phyloP scores from a whole-genome alignment of 2,888 invertebrate species.

The Chrysomela aeneicollis region DNA sequence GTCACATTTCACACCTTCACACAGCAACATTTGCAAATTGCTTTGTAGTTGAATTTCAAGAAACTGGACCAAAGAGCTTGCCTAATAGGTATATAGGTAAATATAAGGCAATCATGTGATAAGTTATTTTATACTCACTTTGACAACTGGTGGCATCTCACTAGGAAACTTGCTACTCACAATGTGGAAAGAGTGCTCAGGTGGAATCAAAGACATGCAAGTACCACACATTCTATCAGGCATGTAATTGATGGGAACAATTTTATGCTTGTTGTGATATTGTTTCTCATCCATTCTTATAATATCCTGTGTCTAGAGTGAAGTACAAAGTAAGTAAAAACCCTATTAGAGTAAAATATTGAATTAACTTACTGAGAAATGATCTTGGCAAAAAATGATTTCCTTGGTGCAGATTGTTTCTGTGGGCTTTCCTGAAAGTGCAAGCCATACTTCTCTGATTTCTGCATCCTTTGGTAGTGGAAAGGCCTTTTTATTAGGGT shows the following conservation, averaged over 20 bases:
- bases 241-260: slow-evolving; percentile 7
- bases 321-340: background rate
- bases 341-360: background rate
- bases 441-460: slow-evolving; percentile 14
- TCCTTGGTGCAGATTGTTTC: background rate
- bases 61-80: too few species aligned
- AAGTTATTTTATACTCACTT: slow-evolving; percentile 16
- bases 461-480: background rate
- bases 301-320: slow-evolving; percentile 7
- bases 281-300: background rate
- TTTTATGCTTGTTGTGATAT: background rate
- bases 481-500: background rate
- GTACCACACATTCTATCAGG: slow-evolving; percentile 19
- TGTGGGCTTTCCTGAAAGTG: slow-evolving; percentile 16
- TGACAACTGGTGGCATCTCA: slow-evolving; percentile 19
- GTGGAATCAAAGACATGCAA: slow-evolving; percentile 15
- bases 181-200: slow-evolving; percentile 12
- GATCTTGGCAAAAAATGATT: slow-evolving; percentile 14
- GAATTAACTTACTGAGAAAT: slow-evolving; percentile 14
- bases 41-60: too few species aligned
- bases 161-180: slow-evolving; percentile 12
- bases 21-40: too few species aligned
- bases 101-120: too few species aligned
- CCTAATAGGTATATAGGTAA: too few species aligned
- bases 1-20: too few species aligned